Base-by-base conservation (phyloP, 2,888 invertebrate genomes). In the Gonocerus acuteangulatus region DNA sequence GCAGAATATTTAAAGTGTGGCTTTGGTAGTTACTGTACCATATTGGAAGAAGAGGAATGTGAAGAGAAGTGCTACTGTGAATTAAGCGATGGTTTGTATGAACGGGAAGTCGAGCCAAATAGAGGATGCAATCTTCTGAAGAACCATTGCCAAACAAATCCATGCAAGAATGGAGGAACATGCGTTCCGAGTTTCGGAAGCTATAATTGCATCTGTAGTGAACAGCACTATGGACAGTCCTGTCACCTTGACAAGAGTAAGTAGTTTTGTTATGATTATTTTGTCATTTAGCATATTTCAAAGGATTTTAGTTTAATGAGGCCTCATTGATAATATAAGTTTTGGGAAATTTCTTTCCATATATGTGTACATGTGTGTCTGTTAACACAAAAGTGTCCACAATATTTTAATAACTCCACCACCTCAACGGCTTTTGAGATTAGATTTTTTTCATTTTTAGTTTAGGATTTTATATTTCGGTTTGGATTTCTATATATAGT, bases 131-230 rank as follows among this genome's bases (percentile, higher is more conserved):
- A n/a, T 6, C 13, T 22, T 2, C 48, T 48, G 4, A 19, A 27
- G n/a, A 11, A 62, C 11, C 21, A 51, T 16, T 62, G 62, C 47
- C 16, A n/a, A 2, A 15, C 21, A 13, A 27, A 21, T 2, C 57
- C 49, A 11, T 62, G 62, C 11, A 0, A 44, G 18, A 62, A 62
- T 6, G 58, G 57, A 3, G 62, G 45, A 9, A 27, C 34, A 16
- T 62, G 62, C 23, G 1, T 4, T 9, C 47, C 47, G 0, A n/a
- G 23, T 11, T 62, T 48, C 22, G 57, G 51, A 15, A 39, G 48
- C 16, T 62, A 21, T 21, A 15, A 21, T 18, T 62, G 62, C 16
- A 27, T 19, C 11, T 62, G 62, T 15, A 23, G 13, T 1, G 2
- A 11, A 15, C 42, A 34, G 4, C 51, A 48, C 27, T 44, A 58